Percentiles rank a stretch among this genome's conserved stretches.
phyloP scores from a whole-genome alignment of 2,113 vertebrate genomes.

The Ascaphus truei region DNA sequence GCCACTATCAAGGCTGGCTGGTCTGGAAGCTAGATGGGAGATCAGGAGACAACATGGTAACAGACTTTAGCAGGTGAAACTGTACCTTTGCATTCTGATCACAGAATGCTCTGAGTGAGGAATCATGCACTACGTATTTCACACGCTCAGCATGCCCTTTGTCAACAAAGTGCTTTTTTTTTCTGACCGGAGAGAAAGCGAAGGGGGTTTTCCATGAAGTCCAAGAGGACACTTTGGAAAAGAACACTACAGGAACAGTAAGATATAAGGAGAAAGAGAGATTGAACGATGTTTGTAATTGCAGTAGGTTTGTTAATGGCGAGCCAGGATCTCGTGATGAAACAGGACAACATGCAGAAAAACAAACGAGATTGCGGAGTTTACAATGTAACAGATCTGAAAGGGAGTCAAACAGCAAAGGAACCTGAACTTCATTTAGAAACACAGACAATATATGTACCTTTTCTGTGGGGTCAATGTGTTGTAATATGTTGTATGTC shows the following conservation, averaged over 20 bases:
- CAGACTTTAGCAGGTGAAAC: constrained; percentile 45
- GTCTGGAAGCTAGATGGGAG: constrained; percentile 83
- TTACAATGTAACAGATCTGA: too few species aligned
- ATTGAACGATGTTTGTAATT: too few species aligned
- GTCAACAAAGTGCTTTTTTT: constrained; percentile 48
- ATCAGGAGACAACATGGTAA: constrained; percentile 62
- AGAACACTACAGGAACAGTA: constrained; percentile 44
- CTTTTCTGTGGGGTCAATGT: too few species aligned
- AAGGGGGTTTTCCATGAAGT: constrained; percentile 54
- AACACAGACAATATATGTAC: too few species aligned
- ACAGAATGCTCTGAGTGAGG: constrained; percentile 53
- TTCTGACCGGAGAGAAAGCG: constrained; percentile 52
- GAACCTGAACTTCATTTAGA: too few species aligned
- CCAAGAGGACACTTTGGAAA: constrained; percentile 50
- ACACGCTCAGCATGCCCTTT: constrained; percentile 54
- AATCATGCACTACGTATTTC: constrained; percentile 56
- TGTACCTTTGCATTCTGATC: constrained; percentile 54
- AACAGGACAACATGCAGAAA: not conserved
- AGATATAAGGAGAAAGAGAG: constrained; percentile 42
- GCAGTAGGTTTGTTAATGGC: too few species aligned
- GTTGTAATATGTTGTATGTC: too few species aligned
- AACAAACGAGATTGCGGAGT: not conserved
- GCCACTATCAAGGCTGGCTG: constrained; percentile 94
- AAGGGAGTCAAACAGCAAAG: too few species aligned
- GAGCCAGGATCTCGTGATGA: not conserved